Evolutionary conservation across 2,113 vertebrate species (phyloP).

Genomic region (Cephalophus harveyi): DNA sequence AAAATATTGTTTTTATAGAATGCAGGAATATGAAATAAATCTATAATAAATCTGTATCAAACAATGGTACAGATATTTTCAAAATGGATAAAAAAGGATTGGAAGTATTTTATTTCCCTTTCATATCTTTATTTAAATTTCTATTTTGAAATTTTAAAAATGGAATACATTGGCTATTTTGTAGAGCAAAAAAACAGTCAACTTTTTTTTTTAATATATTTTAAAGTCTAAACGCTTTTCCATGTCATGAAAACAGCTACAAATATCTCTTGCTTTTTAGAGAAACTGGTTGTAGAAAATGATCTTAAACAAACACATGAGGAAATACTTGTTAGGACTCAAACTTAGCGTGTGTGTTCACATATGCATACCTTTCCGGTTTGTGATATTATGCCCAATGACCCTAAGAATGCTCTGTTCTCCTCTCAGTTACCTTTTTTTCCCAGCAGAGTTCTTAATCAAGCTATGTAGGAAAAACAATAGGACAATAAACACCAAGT

Average conservation of each 20-base stretch:
- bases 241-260: background rate
- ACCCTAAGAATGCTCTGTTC: background rate
- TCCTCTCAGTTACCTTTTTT: background rate
- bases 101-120: background rate
- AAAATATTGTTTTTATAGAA: constrained; percentile 5
- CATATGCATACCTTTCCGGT: too few species aligned
- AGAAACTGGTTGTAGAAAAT: background rate
- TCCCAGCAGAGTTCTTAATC: background rate
- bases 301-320: background rate
- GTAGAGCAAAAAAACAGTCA: background rate
- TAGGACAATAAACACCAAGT: background rate
- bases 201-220: background rate
- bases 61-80: background rate
- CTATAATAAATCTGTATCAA: background rate
- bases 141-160: background rate
- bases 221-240: background rate
- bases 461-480: background rate
- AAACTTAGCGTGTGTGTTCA: background rate
- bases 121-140: background rate
- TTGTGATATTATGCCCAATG: background rate
- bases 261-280: background rate
- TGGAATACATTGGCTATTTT: background rate
- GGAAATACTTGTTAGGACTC: background rate
- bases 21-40: background rate
- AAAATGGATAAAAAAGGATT: background rate